phyloP scores from a whole-genome alignment of 2,888 invertebrate species.

The Psylliodes chrysocephalus region DNA sequence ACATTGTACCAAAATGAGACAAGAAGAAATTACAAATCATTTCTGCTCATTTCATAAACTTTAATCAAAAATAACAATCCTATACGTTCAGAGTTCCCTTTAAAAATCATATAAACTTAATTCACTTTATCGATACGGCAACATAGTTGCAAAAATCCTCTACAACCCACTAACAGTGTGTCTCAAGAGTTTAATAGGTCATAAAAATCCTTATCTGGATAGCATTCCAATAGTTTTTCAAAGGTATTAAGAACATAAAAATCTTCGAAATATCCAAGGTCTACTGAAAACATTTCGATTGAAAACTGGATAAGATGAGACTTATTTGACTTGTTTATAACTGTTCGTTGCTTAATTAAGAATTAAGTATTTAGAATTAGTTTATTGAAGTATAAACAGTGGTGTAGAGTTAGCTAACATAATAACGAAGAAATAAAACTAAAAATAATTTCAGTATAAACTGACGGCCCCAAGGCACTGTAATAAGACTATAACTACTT shows the following conservation, averaged over 20 bases:
- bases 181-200: conserved; percentile 8
- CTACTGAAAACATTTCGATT: not conserved
- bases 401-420: no score
- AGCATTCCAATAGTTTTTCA: not conserved
- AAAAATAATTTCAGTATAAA: no score
- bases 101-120: not conserved
- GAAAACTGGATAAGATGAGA: not conserved
- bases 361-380: no score
- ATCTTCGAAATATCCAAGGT: not conserved
- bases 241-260: not conserved
- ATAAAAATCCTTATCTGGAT: conserved; percentile 5
- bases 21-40: no score
- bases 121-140: not conserved
- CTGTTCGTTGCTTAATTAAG: not conserved
- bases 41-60: no score
- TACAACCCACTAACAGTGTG: conserved; percentile 1
- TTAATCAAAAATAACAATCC: no score
- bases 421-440: no score
- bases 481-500: no score
- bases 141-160: conserved; percentile 1
- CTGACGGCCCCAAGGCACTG: no score
- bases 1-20: no score
- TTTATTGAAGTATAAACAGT: no score
- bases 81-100: no score
- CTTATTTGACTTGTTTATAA: not conserved